Evolutionary conservation across 2,888 invertebrate species (phyloP), one percentile per base, ranked within the genome.

Genomic region (Pecten maximus): DNA sequence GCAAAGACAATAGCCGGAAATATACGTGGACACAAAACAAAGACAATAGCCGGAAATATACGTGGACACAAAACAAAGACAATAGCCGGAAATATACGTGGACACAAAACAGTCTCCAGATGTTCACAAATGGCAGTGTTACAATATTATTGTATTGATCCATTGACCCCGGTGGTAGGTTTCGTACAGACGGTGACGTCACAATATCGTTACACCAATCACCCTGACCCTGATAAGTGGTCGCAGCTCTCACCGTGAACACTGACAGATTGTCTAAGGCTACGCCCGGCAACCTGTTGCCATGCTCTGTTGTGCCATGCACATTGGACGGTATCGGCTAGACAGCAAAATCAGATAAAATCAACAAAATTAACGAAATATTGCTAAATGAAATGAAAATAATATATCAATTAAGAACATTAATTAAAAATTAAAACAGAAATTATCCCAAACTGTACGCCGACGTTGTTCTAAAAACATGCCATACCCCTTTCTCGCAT

Each of bases 221-320:
- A 54, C 54, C n/a, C 23, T 74, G 74, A 35, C 35, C 60, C 60
- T 60, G 23, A n/a, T 60, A n/a, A 2, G 23, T n/a, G 60, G 3
- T 60, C n/a, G 40, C 39, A 4, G 28, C 39, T 35, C 88, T 88
- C 88, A 88, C 88, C 88, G 88, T 50, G n/a, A 88, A 88, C n/a
- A 88, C 48, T 4, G 40, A 28, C 28, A 88, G 40, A 19, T 88
- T 35, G 48, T 48, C 88, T 88, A 88, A 50, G 3, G 40, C 48
- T n/a, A 88, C 50, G 0, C 44, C 48, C n/a, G 48, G 40, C 0
- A 50, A 50, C 48, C 48, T 88, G 0, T 48, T 48, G 19, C 1
- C 44, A 74, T 74, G 74, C 35, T 35, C 74, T 74, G 2, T 23
- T 10, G 28, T 35, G 2, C 28, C 60, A 60, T 60, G 60, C 60